Evolutionary conservation across 2,113 vertebrate genomes (phyloP), one percentile per base, ranked within the genome.

Genomic region (Notarius lentiginosus): DNA sequence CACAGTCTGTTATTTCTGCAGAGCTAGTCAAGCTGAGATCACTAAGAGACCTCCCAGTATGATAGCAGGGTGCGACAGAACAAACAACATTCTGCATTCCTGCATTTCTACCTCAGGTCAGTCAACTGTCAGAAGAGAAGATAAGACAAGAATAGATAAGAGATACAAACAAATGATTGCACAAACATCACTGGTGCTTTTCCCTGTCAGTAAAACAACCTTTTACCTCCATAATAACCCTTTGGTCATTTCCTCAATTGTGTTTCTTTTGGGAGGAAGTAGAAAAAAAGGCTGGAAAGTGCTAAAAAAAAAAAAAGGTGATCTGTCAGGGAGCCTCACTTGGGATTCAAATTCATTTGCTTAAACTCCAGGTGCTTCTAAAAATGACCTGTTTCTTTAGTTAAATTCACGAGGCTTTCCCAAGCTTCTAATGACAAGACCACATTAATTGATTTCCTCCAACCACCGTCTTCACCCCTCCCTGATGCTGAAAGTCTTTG

Each of bases 1-100:
- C 66, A 73, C 47, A 58, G 24, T 17, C 60, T 83, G 86, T 83
- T 83, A 61, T 77, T 87, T 77, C 81, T 30, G 34, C 82, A 66
- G 61, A 66, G 82, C 51, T 65, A 87, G 72, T 83, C 49, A 73
- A 87, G 86, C 86, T 53, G 4, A 22, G 86, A 87, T 83, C 86
- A 87, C 86, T 49, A 24, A 76, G 58, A 87, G 18, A 47, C 70
- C 76, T 80, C 24, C 12, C 63, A 70, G 63, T n/a, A 15, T 86
- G 61, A 70, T 77, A 86, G 84, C 49, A 68, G 30, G 84, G 47
- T 79, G 66, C 53, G 14, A 77, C 30, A 86, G 51, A 58, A 86
- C 24, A n/a, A 83, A 30, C 58, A 77, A 65, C 12, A 2, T 24
- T 83, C 80, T 65, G 56, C 79, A 66, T 65, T 56, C 34, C 27